Evolutionary conservation across 2,888 invertebrate genomes (phyloP), one percentile per base, ranked within the genome.

Genomic region (Gandaritis pyraliata): DNA sequence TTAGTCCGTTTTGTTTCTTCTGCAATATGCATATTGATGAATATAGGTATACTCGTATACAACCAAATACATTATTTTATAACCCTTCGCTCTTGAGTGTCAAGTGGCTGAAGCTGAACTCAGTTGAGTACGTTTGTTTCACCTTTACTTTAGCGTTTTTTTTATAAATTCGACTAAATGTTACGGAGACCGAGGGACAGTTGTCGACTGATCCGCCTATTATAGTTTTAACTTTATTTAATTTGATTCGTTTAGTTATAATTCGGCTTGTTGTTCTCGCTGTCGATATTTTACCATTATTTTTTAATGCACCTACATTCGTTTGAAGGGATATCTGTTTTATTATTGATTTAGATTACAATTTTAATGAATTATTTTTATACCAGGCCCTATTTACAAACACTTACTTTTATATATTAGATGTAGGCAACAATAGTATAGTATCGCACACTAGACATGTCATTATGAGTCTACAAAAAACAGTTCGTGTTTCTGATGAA

Each of bases 131-230:
- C 33, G 33, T 29, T 30, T 48, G 29, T 18, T 33, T 18, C 33
- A 53, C 46, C 23, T 58, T 58, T 59, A 65, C 60, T 60, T 68
- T 66, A 70, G 55, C 61, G 50, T 58, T 59, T 68, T 58, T 48
- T 64, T 67, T 55, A 61, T 48, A 58, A 54, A 65, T 65, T 67
- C 60, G 65, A 64, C 65, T 67, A 70, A 70, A 66, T 72, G 62
- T 68, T 54, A 58, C 69, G 69, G 72, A 71, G 74, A 77, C 76
- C 74, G 72, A 76, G 85, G 85, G 88, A 87, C 86, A 82, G 70
- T 83, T 85, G 88, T 90, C 90, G 88, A 84, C 73, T 79, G 80
- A 74, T 88, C 89, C 90, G 90, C 90, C 90, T 90, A 87, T 66
- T 77, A 43, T 87, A 88, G 79, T 74, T 62, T 72, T 54, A 54